Evolutionary conservation across 92 coral and sea anemone genomes (phyloP).

Genomic region (Heliopora coerulea): DNA sequence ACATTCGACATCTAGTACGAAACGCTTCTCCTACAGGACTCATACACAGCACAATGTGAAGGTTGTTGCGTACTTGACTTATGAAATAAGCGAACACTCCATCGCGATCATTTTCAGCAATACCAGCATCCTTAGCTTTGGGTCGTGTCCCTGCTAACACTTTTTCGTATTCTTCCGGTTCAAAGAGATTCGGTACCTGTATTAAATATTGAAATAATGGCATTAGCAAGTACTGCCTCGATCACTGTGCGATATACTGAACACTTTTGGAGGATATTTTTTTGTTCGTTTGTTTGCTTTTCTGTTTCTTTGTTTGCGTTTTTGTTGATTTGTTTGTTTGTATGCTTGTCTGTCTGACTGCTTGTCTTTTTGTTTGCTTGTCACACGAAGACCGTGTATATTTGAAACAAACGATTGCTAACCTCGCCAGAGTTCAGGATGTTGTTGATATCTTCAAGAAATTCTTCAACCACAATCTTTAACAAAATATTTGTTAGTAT

Average conservation of each 20-base stretch:
- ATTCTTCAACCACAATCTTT: slow-evolving; percentile 97
- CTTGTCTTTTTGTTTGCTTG: too few species aligned
- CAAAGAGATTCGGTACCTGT: slow-evolving; percentile 96
- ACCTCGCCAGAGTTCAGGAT: slow-evolving; percentile 99
- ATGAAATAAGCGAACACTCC: slow-evolving; percentile 84
- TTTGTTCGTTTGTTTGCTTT: not conserved
- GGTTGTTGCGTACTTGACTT: slow-evolving; percentile 95
- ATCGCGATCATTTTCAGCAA: slow-evolving; percentile 98
- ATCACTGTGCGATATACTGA: not conserved
- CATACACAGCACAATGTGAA: slow-evolving; percentile 95
- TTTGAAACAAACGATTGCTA: not conserved
- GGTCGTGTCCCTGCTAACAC: slow-evolving; percentile 94
- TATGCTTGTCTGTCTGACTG: too few species aligned
- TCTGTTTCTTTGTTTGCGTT: too few species aligned
- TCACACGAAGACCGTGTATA: not conserved
- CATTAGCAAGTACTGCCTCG: too few species aligned
- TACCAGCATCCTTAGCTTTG: slow-evolving; percentile 92
- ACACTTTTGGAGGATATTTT: not conserved
- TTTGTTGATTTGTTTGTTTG: too few species aligned
- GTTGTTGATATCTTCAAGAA: slow-evolving; percentile 94
- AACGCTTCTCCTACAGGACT: slow-evolving; percentile 99
- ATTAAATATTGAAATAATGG: too few species aligned
- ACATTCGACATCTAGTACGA: slow-evolving; percentile 97
- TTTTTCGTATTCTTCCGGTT: slow-evolving; percentile 94
- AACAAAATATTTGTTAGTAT: not conserved